Base-by-base conservation (phyloP, 2,888 invertebrate genomes). In the Sphaeridia pumilis region DNA sequence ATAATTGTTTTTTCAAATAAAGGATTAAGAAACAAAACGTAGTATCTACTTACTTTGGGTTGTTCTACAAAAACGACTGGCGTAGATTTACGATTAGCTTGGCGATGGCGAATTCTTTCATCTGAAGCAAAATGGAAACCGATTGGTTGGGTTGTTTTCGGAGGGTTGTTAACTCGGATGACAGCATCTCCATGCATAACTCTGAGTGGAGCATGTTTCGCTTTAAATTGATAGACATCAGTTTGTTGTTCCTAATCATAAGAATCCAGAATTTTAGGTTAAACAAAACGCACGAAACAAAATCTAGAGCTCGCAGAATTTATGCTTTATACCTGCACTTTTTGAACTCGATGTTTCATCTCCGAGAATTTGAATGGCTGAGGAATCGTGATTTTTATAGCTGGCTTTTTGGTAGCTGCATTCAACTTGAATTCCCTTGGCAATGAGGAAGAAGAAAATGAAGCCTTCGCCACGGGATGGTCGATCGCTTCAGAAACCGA, bases 351-450 rank as follows among this genome's bases (percentile, higher is more conserved):
- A 10, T 21, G 21, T 42, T 78, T 74, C n/a, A n/a, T n/a, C n/a
- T n/a, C n/a, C 4, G 80, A 79, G 31, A 81, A 69, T n/a, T 79
- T 75, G 60, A 82, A 83, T 20, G 81, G 81, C 64, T 79, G 76
- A 0, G 78, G 75, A 17, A 76, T 63, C 2, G 83, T 84, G 0
- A 67, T 34, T 0, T 76, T 74, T 63, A 79, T 82, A 38, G n/a
- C 21, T 7, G 36, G 25, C 31, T 46, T 46, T 31, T 47, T 47
- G 12, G 20, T 38, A 38, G 31, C 31, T 31, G 31, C 31, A 10
- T 14, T 31, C 14, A 31, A 31, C 14, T 7, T 31, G 31, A 31
- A 31, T 31, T 10, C 10, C 31, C 14, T 31, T 31, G 14, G 31
- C 31, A 31, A 31, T 31, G n/a, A n/a, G n/a, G n/a, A n/a, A n/a